Evolutionary conservation across 2,113 vertebrate species (phyloP).

Genomic region (Pygoscelis antarcticus): DNA sequence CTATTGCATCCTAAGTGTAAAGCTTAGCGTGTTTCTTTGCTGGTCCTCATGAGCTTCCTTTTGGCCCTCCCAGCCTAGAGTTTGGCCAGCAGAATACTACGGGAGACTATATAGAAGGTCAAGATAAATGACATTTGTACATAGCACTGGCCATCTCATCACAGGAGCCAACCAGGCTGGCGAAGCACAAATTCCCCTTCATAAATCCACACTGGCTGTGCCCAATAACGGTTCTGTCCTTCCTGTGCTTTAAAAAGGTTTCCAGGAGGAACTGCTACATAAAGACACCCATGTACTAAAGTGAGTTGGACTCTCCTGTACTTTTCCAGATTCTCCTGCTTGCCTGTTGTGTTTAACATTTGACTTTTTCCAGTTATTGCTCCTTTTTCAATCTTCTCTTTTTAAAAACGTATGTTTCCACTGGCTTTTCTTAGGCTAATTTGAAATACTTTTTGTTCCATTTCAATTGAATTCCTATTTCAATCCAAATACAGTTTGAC

Average conservation of each 20-base stretch:
- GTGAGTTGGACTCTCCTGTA: background rate
- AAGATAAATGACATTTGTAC: background rate
- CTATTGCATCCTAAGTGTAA: background rate
- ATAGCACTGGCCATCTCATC: background rate
- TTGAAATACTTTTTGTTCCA: background rate
- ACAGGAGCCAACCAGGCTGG: background rate
- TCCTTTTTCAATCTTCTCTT: background rate
- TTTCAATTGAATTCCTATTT: background rate
- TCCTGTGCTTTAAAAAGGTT: background rate
- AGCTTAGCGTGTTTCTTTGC: background rate
- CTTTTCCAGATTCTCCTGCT: background rate
- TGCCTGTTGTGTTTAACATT: background rate
- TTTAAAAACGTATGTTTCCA: background rate
- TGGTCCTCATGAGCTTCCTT: background rate
- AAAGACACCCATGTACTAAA: fast-evolving
- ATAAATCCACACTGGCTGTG: background rate
- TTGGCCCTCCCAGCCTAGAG: background rate
- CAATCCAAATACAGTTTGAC: background rate
- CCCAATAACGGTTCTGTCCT: background rate
- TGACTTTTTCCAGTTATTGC: background rate
- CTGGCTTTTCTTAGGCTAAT: background rate
- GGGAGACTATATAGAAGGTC: background rate
- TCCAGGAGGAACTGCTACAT: background rate
- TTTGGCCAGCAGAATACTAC: background rate
- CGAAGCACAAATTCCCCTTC: background rate